A percentile compares a stretch with the other conserved stretches of the same genome.
phyloP scores from a whole-genome alignment of 2,888 invertebrate species.

The Andrena flavipes region DNA sequence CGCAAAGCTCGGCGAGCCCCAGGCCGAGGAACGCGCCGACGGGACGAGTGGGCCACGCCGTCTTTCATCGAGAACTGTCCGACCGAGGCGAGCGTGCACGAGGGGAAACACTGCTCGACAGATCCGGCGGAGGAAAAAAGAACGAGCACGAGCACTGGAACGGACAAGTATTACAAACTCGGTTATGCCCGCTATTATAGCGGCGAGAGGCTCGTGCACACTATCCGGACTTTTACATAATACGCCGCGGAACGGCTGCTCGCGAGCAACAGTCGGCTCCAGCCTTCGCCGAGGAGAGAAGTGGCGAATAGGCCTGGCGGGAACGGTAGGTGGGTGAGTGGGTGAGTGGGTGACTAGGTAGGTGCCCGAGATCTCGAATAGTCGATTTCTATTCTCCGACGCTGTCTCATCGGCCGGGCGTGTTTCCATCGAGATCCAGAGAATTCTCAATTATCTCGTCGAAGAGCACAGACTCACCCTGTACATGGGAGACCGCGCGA shows the following conservation, averaged over 20 bases:
- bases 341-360: slow-evolving; percentile 49
- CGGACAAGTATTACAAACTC: slow-evolving; percentile 44
- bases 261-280: slow-evolving; percentile 30
- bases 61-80: not conserved
- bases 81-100: not conserved
- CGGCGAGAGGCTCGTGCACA: slow-evolving; percentile 18
- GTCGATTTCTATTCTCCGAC: slow-evolving; percentile 57
- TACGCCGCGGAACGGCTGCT: slow-evolving; percentile 15
- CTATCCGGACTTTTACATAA: slow-evolving; percentile 55
- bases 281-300: slow-evolving; percentile 35
- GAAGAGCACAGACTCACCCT: not conserved
- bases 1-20: too few species aligned
- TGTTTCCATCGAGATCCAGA: slow-evolving; percentile 15
- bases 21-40: too few species aligned
- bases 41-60: not conserved
- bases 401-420: slow-evolving; percentile 34
- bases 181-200: slow-evolving; percentile 45
- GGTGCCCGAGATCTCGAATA: slow-evolving; percentile 58
- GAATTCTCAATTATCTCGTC: not conserved
- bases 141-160: slow-evolving; percentile 17
- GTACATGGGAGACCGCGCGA: slow-evolving; percentile 1
- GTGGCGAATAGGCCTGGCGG: slow-evolving; percentile 37
- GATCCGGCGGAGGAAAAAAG: not conserved
- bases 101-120: not conserved
- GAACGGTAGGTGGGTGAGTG: slow-evolving; percentile 56